Evolutionary conservation across 1,140 invertebrate species (phyloP).

Genomic region (Mercenaria mercenaria): DNA sequence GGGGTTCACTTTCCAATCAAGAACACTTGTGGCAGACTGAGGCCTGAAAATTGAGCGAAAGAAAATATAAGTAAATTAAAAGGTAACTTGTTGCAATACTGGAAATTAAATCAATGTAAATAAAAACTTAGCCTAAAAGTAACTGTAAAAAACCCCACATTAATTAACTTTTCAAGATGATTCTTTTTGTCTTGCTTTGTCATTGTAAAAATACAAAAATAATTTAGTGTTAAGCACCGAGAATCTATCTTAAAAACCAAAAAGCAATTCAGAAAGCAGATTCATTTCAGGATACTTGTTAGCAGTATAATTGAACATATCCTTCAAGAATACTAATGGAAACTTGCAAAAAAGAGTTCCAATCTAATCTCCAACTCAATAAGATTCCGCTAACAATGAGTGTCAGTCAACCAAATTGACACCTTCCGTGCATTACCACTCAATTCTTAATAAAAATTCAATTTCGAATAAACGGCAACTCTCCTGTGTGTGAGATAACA

Average conservation of each 20-base stretch:
- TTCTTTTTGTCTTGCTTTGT: no score
- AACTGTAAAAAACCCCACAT: no score
- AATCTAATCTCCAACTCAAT: background rate
- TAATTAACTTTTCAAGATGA: no score
- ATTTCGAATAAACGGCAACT: background rate
- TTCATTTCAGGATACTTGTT: background rate
- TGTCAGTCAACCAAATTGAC: background rate
- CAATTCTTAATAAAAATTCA: background rate
- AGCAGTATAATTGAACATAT: background rate
- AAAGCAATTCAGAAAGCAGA: background rate
- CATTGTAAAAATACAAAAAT: no score
- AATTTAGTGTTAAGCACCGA: no score
- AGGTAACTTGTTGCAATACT: no score
- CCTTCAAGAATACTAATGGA: background rate
- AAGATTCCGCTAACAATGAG: background rate
- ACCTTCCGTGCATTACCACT: background rate
- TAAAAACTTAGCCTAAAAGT: no score
- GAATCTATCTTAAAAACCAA: no score
- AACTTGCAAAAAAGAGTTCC: background rate
- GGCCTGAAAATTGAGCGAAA: no score
- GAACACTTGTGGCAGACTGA: conserved; percentile 71
- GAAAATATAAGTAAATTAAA: no score
- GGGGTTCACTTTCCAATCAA: conserved; percentile 79
- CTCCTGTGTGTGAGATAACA: background rate
- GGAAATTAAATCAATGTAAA: no score